Percentiles rank a stretch among this genome's conserved stretches.
Conservation (phyloP, 2,113 vertebrate species). For the Channa argus region DNA sequence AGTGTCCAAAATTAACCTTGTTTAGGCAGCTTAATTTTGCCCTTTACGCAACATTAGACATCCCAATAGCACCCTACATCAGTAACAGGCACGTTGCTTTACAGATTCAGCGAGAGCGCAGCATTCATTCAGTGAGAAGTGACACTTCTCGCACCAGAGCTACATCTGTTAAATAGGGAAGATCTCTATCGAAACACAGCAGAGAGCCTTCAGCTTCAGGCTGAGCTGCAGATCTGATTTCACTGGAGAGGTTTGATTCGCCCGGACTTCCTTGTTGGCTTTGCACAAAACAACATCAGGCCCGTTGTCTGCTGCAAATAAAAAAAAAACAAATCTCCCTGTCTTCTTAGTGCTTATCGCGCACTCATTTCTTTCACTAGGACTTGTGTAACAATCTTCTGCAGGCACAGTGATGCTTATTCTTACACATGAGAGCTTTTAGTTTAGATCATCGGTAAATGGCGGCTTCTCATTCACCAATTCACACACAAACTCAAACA, state of each 20-base stretch:
- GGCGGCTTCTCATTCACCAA: no score
- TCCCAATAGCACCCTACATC: background rate
- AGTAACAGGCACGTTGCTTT: background rate
- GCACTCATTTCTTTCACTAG: constrained; percentile 15
- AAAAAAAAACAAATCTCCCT: constrained; percentile 21
- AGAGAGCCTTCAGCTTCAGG: background rate
- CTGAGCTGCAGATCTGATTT: constrained; percentile 8
- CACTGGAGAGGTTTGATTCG: background rate
- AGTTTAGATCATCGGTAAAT: no score
- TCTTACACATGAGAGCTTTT: no score
- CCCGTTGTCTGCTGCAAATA: constrained; percentile 31
- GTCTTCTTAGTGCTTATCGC: constrained; percentile 1
- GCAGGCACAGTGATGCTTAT: background rate
- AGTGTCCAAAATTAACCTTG: constrained; percentile 19
- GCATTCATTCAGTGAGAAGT: background rate
- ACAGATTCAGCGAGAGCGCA: constrained; percentile 9
- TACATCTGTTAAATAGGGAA: constrained; percentile 27
- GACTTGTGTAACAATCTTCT: constrained; percentile 24
- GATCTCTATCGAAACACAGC: background rate
- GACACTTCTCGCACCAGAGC: background rate
- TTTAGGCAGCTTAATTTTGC: constrained; percentile 17
- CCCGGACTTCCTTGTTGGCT: constrained; percentile 30
- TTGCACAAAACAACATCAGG: constrained; percentile 34
- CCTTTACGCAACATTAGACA: constrained; percentile 26
- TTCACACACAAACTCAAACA: no score